Evolutionary conservation across 2,888 invertebrate genomes (phyloP).

Genomic region (Psococerastis gibbosa): DNA sequence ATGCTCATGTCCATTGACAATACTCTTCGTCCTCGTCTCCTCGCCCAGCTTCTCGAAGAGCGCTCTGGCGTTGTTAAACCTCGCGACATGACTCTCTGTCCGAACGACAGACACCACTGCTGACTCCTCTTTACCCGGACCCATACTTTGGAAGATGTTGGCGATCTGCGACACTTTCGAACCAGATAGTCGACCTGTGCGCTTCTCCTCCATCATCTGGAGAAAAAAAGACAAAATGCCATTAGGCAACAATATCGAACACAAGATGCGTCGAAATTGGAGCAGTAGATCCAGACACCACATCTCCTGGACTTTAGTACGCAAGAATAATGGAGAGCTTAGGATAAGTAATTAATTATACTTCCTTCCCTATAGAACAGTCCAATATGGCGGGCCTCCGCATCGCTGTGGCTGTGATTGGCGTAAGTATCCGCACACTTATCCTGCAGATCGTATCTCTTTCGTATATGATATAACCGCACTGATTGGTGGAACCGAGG

Average conservation of each 20-base stretch:
- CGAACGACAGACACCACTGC: slow-evolving; percentile 51
- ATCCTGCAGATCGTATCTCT: no score
- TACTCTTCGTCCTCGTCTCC: not conserved
- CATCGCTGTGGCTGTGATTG: no score
- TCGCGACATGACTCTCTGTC: slow-evolving; percentile 75
- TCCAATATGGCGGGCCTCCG: no score
- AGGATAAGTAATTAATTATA: no score
- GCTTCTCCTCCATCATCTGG: slow-evolving; percentile 32
- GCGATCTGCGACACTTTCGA: slow-evolving; percentile 82
- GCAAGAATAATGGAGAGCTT: no score
- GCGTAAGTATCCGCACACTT: no score
- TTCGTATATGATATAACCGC: no score
- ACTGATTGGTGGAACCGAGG: no score
- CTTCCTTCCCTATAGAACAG: no score
- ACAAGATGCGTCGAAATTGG: not conserved
- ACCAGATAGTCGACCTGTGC: slow-evolving; percentile 34
- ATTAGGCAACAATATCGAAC: not conserved
- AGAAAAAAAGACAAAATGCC: not conserved
- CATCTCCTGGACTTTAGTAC: no score
- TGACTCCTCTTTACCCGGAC: slow-evolving; percentile 28
- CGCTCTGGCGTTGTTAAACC: slow-evolving; percentile 80
- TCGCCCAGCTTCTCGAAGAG: slow-evolving; percentile 70
- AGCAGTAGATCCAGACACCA: no score
- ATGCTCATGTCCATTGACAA: slow-evolving; percentile 1
- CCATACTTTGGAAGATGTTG: slow-evolving; percentile 66